A percentile compares a stretch with the other conserved stretches of the same genome.
phyloP scores from a whole-genome alignment of 2,888 invertebrate species.

The Pristionchus maxplancki region DNA sequence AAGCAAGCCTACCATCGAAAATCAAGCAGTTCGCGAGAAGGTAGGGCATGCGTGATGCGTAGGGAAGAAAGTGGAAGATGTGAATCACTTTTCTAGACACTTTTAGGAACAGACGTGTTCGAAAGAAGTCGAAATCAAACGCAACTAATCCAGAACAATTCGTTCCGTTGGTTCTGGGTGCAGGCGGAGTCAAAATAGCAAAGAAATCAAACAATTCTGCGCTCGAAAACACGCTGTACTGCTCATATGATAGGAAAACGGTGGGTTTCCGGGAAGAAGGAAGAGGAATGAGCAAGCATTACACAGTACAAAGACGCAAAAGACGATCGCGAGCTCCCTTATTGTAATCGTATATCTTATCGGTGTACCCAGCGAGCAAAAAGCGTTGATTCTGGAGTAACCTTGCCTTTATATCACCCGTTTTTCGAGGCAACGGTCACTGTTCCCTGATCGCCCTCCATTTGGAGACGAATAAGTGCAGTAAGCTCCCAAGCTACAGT shows the following conservation, averaged over 20 bases:
- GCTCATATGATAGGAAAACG: neutral
- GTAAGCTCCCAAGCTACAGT: no score
- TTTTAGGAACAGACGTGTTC: neutral
- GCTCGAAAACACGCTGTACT: neutral
- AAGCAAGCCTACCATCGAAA: constrained; percentile 24
- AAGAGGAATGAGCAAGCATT: no score
- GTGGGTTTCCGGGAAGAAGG: neutral
- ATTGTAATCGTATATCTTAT: no score
- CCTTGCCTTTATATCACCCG: no score
- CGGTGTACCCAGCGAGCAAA: no score
- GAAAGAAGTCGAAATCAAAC: neutral
- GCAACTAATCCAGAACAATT: neutral
- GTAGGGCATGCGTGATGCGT: neutral
- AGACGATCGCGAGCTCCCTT: no score
- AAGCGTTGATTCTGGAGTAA: no score
- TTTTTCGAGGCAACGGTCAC: no score
- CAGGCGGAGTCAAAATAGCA: neutral
- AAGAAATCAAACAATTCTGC: neutral
- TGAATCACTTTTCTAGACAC: neutral
- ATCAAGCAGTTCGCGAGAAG: neutral
- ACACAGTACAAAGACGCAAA: no score
- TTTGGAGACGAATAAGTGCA: no score
- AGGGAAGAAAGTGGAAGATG: neutral
- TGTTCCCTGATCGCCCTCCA: no score
- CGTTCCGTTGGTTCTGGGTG: neutral